These are phyloP conservation scores for Heloderma charlesbogerti DNA, from an alignment of 2,113 vertebrate genomes.

Conservation along the genomic window DNA sequence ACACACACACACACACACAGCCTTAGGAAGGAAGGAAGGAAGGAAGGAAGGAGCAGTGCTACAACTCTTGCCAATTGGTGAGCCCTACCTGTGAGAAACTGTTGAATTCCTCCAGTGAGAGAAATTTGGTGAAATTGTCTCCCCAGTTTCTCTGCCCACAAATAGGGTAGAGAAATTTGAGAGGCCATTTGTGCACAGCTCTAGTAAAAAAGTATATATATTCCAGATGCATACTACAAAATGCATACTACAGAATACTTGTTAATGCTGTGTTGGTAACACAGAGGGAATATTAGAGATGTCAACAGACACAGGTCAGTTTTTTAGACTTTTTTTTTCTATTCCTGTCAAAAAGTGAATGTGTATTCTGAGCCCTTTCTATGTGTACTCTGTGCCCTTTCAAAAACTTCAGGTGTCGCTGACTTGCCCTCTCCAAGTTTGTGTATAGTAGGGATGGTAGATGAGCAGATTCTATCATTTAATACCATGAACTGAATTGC, in stretches of 20 bases:
- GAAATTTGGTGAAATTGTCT: too few relatives aligned
- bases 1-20: too few relatives aligned
- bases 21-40: too few relatives aligned
- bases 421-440: not conserved
- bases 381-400: not conserved
- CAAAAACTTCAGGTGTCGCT: not conserved
- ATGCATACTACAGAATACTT: not conserved
- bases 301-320: not conserved
- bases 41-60: too few relatives aligned
- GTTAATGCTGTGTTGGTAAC: not conserved
- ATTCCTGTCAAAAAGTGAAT: not conserved
- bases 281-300: not conserved
- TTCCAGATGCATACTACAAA: not conserved
- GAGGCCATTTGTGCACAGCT: too few relatives aligned
- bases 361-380: not conserved
- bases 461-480: not conserved
- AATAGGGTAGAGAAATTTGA: too few relatives aligned
- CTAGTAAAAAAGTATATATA: not conserved
- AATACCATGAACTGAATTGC: not conserved
- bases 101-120: too few relatives aligned
- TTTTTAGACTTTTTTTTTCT: not conserved
- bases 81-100: too few relatives aligned
- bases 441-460: not conserved
- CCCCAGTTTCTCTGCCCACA: too few relatives aligned
- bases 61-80: too few relatives aligned